Evolutionary conservation across 2,113 vertebrate species (phyloP), one percentile per base, ranked within the genome.

Genomic region (Jaculus jaculus): DNA sequence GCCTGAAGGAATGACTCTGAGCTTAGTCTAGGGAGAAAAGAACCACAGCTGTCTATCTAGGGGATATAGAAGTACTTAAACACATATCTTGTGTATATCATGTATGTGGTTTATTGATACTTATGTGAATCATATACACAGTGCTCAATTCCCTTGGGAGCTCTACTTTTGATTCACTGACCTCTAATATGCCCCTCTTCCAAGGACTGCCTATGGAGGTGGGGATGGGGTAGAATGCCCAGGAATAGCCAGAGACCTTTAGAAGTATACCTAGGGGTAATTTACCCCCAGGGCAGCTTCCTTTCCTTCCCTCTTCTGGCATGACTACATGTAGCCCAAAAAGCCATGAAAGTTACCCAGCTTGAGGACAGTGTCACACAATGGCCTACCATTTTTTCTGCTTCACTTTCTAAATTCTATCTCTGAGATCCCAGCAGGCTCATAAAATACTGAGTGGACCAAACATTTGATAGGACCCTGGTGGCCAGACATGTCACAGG

Each of bases 11-110:
- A 32, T 51, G 39, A 21, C 42, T 74, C 37, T 42, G 78, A 89
- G 23, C 32, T 95, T 84, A 94, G 72, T 51, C 58, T 58, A 60
- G 37, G 66, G 54, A 90, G 51, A 94, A 61, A 34, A 86, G 51
- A 51, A 7, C 51, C 51, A 12, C n/a, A n/a, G n/a, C n/a, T 69
- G 4, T 87, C 5, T 42, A 58, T 66, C 24, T 74, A 73, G 51
- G n/a, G 7, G 32, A 4, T 71, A 18, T 60, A 16, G 34, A 72
- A 42, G 47, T 15, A 87, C 20, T 12, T 54, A 63, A 18, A 71
- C 32, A 34, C 32, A 71, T 26, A 32, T 9, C 21, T 61, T 20
- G 32, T 74, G 11, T 63, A n/a, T 72, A 21, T 39, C 23, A 74
- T 26, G 47, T 42, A 77, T n/a, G n/a, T 71, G 69, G 5, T 2